These are phyloP conservation scores for Drosophila prosaltans DNA, from an alignment of 1,140 invertebrate species.

Conservation along the genomic window DNA sequence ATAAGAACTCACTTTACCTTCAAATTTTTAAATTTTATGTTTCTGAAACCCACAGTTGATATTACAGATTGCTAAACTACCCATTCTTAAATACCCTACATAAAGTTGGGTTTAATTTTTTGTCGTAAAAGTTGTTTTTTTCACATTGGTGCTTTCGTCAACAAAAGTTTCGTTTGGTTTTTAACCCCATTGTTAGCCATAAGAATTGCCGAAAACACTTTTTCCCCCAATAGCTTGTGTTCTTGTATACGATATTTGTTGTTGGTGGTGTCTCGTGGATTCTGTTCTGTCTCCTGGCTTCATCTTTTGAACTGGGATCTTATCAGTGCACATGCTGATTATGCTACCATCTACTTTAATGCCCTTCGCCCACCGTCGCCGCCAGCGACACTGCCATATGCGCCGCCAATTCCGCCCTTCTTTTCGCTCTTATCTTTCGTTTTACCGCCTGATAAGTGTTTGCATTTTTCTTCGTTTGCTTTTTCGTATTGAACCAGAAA, in stretches of 20 bases:
- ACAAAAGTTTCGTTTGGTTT: neutral
- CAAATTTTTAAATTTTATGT: too few relatives aligned
- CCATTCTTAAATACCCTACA: neutral
- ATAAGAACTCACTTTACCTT: too few relatives aligned
- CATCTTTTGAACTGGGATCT: neutral
- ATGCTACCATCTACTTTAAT: conserved; percentile 8
- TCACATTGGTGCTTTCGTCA: neutral
- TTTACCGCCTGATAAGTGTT: conserved; percentile 63
- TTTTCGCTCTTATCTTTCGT: conserved; percentile 2
- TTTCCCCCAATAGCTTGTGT: neutral
- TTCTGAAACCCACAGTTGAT: too few relatives aligned
- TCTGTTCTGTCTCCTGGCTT: neutral
- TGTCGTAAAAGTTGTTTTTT: neutral
- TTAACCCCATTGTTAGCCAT: neutral
- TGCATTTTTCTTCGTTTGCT: conserved; percentile 44
- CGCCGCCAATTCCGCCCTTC: conserved; percentile 10
- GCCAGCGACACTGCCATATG: neutral
- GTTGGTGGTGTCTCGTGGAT: neutral
- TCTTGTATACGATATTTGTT: too few relatives aligned
- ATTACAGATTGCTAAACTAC: too few relatives aligned
- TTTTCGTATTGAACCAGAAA: conserved; percentile 21
- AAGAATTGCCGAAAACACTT: neutral
- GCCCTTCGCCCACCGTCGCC: neutral
- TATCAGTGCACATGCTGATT: conserved; percentile 9
- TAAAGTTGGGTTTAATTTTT: neutral